Percentiles rank a stretch among this genome's conserved stretches.
Conservation (phyloP, 92 coral and sea anemone species). For the Paragorgia papillata region DNA sequence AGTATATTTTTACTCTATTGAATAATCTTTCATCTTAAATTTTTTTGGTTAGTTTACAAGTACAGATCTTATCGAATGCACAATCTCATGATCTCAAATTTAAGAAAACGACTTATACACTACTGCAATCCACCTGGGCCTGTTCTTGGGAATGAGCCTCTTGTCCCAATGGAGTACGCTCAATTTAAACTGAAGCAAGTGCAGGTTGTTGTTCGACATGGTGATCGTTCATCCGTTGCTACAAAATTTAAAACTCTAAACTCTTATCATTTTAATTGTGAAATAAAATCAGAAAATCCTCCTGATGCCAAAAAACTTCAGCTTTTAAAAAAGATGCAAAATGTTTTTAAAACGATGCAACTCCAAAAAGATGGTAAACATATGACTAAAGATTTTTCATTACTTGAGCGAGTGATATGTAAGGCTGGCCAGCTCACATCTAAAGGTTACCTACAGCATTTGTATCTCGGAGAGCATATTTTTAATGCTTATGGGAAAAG, state of each 20-base stretch:
- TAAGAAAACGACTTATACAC: slow-evolving; percentile 11
- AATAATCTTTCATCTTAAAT: too few species aligned
- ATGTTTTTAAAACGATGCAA: slow-evolving; percentile 34
- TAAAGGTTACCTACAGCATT: slow-evolving; percentile 75
- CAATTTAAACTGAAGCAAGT: slow-evolving; percentile 66
- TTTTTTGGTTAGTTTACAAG: not conserved
- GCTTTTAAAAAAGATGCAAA: slow-evolving; percentile 39
- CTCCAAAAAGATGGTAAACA: slow-evolving; percentile 39
- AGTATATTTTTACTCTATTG: too few species aligned
- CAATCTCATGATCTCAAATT: not conserved
- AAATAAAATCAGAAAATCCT: slow-evolving; percentile 49
- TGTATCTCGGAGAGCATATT: slow-evolving; percentile 75
- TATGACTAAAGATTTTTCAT: slow-evolving; percentile 23
- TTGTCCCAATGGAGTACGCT: slow-evolving; percentile 34
- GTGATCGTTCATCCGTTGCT: slow-evolving; percentile 75
- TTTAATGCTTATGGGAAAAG: slow-evolving; percentile 60
- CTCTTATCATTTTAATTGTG: slow-evolving; percentile 60
- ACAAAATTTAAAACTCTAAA: slow-evolving; percentile 47
- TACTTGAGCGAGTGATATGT: slow-evolving; percentile 48
- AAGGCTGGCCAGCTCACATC: slow-evolving; percentile 72
- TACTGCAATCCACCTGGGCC: slow-evolving; percentile 84
- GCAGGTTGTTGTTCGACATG: slow-evolving; percentile 83
- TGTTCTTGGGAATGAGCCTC: slow-evolving; percentile 67
- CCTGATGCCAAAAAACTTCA: slow-evolving; percentile 53
- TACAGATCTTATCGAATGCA: not conserved